phyloP scores from a whole-genome alignment of 2,113 vertebrate genomes.

The Mastomys natalensis region DNA sequence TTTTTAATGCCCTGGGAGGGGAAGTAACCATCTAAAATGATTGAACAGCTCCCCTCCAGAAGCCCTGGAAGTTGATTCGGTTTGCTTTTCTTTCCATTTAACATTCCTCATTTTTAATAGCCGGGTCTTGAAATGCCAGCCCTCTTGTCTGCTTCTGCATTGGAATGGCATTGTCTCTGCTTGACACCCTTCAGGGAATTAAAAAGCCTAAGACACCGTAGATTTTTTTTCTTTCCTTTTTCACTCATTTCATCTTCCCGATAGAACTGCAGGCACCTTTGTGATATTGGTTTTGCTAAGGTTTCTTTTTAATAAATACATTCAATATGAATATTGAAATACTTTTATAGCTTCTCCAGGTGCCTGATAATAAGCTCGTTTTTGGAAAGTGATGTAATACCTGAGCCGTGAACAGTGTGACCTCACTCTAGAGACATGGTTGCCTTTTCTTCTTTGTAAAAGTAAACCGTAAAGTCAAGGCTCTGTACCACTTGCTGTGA shows the following conservation, averaged over 20 bases:
- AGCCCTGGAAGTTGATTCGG: background rate
- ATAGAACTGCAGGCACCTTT: background rate
- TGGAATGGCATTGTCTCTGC: slow-evolving; percentile 28
- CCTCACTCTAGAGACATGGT: slow-evolving; percentile 48
- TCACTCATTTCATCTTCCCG: slow-evolving; percentile 36
- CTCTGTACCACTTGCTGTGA: slow-evolving; percentile 1
- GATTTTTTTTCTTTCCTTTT: background rate
- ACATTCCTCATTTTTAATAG: slow-evolving; percentile 73
- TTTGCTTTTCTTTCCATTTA: slow-evolving; percentile 51
- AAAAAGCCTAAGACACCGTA: background rate
- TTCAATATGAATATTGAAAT: slow-evolving; percentile 19
- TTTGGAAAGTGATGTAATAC: slow-evolving; percentile 53
- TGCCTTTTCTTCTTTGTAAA: slow-evolving; percentile 56
- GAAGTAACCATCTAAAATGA: background rate
- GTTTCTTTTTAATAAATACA: slow-evolving; percentile 46
- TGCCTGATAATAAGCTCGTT: slow-evolving; percentile 56
- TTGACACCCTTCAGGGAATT: slow-evolving; percentile 30
- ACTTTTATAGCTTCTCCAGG: slow-evolving; percentile 35
- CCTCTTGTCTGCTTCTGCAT: slow-evolving; percentile 44
- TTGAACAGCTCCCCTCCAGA: background rate
- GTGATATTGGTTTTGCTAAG: slow-evolving; percentile 56
- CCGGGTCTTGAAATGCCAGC: slow-evolving; percentile 37
- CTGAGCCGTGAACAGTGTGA: slow-evolving; percentile 48
- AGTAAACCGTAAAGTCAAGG: background rate
- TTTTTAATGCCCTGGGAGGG: slow-evolving; percentile 16